Conservation (phyloP, 2,888 invertebrate genomes). For the Cactoblastis cactorum region DNA sequence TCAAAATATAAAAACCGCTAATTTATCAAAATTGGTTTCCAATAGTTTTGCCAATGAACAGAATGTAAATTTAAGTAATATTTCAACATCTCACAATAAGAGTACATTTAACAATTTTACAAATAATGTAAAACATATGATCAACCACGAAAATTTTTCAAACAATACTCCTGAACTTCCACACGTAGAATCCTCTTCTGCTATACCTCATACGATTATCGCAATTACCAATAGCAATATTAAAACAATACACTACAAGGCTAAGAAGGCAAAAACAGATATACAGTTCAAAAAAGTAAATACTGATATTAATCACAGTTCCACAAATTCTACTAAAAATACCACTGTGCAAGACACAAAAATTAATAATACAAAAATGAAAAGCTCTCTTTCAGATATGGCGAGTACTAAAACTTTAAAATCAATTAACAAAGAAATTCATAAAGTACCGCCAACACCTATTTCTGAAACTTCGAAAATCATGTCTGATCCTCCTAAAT, state of each 20-base stretch:
- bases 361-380: slow-evolving; percentile 52
- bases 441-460: slow-evolving; percentile 66
- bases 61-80: neutral
- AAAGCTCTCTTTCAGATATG: slow-evolving; percentile 39
- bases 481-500: slow-evolving; percentile 44
- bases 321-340: slow-evolving; percentile 31
- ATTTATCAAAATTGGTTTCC: neutral
- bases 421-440: slow-evolving; percentile 75
- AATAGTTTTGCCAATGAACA: neutral
- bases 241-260: slow-evolving; percentile 60
- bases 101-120: neutral
- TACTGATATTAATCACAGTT: slow-evolving; percentile 29
- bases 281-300: slow-evolving; percentile 62
- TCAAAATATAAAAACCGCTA: neutral
- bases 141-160: neutral
- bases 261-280: slow-evolving; percentile 61
- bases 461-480: slow-evolving; percentile 72
- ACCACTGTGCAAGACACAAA: slow-evolving; percentile 32
- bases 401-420: slow-evolving; percentile 52
- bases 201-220: slow-evolving; percentile 50
- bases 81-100: neutral
- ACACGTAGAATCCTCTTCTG: slow-evolving; percentile 30
- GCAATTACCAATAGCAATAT: slow-evolving; percentile 67
- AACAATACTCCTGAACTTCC: slow-evolving; percentile 2
- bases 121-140: neutral